Evolutionary conservation across 2,113 vertebrate genomes (phyloP).

Genomic region (Nettapus auritus): DNA sequence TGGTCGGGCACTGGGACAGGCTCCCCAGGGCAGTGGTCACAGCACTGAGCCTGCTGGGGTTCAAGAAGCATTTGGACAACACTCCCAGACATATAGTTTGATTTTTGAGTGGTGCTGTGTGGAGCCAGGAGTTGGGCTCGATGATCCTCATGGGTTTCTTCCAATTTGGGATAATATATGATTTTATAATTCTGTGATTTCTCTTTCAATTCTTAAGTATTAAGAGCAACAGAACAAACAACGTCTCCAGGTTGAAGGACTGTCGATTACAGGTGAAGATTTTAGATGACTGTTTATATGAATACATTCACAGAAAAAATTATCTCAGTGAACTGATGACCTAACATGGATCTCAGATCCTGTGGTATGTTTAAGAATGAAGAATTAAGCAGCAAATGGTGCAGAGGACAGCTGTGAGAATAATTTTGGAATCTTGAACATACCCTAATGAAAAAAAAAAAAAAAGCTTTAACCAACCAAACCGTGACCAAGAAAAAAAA

Average conservation of each 20-base stretch:
- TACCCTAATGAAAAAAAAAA: background rate
- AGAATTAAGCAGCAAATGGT: background rate
- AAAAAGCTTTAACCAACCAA: background rate
- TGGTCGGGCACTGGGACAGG: too few species aligned
- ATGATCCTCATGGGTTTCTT: too few species aligned
- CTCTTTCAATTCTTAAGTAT: background rate
- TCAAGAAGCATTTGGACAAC: too few species aligned
- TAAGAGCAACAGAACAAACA: background rate
- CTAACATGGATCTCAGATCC: background rate
- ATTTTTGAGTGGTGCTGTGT: too few species aligned
- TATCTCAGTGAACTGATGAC: background rate
- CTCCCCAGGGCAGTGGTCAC: too few species aligned
- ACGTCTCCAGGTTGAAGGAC: background rate
- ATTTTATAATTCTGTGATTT: too few species aligned
- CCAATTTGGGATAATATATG: too few species aligned
- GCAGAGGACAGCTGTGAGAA: background rate
- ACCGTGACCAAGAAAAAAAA: background rate
- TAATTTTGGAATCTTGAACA: background rate
- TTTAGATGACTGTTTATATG: background rate
- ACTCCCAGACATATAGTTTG: too few species aligned
- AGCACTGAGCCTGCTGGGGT: too few species aligned
- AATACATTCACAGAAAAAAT: background rate
- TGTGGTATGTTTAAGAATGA: background rate
- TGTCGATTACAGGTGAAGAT: background rate
- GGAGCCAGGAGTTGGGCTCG: too few species aligned